Evolutionary conservation across 2,888 invertebrate species (phyloP), one percentile per base, ranked within the genome.

Genomic region (Allolobophora icterica): DNA sequence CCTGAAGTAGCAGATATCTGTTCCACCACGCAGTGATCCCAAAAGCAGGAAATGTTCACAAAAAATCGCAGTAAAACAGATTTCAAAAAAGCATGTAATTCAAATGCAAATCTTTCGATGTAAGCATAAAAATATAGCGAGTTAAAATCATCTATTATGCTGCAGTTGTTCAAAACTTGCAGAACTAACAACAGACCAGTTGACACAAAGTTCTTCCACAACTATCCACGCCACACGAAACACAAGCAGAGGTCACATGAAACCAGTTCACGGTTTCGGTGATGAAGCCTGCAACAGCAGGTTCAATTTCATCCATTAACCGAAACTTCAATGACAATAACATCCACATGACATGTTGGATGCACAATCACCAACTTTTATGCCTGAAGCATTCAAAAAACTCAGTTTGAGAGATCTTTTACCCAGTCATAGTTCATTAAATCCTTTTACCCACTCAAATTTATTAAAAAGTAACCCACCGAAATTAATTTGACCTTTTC

Each of bases 71-170:
- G n/a, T 71, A n/a, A 71, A 71, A 71, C 30, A n/a, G 71, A 71
- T 13, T 71, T 71, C 30, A n/a, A n/a, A 71, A 71, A 71, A 71
- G 71, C 71, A n/a, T 71, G 71, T 71, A 71, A 71, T 71, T 71
- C 71, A 71, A 71, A 71, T 71, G 71, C 71, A 71, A 71, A 71
- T 71, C 71, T 71, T 71, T 71, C 71, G 30, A 71, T n/a, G n/a
- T 71, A 71, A 71, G 71, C 71, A n/a, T 71, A 71, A 71, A 71
- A 71, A 71, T 71, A 71, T 71, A 71, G 71, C 71, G 8, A 71
- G 71, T 71, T 71, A 71, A 71, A 71, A 71, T 71, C n/a, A n/a
- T 71, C 71, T 71, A 71, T 71, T n/a, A 71, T 71, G n/a, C 71
- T 71, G 71, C 71, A 71, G 13, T n/a, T 13, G 13, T 71, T 71